These are phyloP conservation scores for Lepus oiostolus DNA, from an alignment of 2,797 vertebrate genomes.

Conservation along the genomic window DNA sequence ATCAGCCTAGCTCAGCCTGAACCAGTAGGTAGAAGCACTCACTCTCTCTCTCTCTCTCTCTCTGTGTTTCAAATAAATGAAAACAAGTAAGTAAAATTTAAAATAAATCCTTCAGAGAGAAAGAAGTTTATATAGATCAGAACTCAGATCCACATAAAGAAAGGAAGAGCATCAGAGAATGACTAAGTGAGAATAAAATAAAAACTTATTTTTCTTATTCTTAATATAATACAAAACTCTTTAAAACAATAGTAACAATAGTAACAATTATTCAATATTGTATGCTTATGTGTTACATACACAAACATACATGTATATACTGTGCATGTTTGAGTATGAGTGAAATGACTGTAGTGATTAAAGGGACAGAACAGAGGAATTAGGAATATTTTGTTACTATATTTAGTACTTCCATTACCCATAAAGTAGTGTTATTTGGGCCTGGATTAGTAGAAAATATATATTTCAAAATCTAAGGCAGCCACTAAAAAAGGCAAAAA, in stretches of 20 bases:
- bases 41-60: no score
- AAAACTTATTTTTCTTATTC: slow-evolving; percentile 10
- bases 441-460: neutral
- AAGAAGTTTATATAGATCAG: neutral
- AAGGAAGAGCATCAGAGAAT: slow-evolving; percentile 14
- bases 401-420: neutral
- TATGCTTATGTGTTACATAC: neutral
- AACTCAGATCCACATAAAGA: slow-evolving; percentile 18
- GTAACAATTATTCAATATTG: neutral
- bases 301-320: neutral
- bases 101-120: slow-evolving; percentile 44
- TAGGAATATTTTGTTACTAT: slow-evolving; percentile 34
- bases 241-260: slow-evolving; percentile 36
- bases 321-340: neutral
- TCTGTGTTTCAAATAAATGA: no score
- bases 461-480: slow-evolving; percentile 11
- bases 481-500: neutral
- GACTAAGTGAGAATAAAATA: slow-evolving; percentile 24
- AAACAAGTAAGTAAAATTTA: neutral
- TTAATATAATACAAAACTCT: slow-evolving; percentile 48
- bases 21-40: no score
- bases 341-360: neutral
- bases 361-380: neutral
- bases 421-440: neutral
- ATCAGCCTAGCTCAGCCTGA: no score